These are phyloP conservation scores for Podilymbus podiceps DNA, from an alignment of 2,113 vertebrate species.

Conservation along the genomic window DNA sequence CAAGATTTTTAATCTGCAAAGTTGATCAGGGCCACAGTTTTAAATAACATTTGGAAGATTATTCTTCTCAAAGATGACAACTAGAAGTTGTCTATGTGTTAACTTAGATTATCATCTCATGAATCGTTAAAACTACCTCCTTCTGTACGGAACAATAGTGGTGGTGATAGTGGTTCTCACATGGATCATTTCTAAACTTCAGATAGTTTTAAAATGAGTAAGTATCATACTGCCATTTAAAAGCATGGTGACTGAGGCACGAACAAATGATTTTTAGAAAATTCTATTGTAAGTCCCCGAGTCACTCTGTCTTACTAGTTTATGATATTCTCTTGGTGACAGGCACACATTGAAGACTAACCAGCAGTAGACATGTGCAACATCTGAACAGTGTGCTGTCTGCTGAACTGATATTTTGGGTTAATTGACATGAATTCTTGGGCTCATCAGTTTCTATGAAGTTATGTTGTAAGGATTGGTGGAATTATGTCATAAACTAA, in stretches of 20 bases:
- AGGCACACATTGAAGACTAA: not conserved
- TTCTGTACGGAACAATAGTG: not conserved
- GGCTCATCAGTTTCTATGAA: not conserved
- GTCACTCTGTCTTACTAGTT: not conserved
- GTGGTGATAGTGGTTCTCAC: not conserved
- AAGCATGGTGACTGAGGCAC: not conserved
- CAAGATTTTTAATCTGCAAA: not conserved
- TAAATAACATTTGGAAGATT: not conserved
- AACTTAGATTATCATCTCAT: not conserved
- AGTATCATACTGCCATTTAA: not conserved
- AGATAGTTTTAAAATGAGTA: not conserved
- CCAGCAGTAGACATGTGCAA: not conserved
- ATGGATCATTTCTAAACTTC: not conserved
- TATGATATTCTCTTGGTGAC: not conserved
- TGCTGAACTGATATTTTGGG: not conserved
- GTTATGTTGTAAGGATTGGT: not conserved
- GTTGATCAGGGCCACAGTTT: not conserved
- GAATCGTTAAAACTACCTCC: not conserved
- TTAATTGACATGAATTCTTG: not conserved
- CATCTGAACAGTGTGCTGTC: not conserved
- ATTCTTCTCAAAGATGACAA: not conserved
- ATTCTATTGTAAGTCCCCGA: not conserved
- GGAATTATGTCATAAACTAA: not conserved
- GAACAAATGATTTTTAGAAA: not conserved
- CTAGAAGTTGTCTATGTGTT: not conserved